These are phyloP conservation scores for Ptilorrhoa leucosticta DNA, from an alignment of 2,113 vertebrate genomes.

Conservation along the genomic window DNA sequence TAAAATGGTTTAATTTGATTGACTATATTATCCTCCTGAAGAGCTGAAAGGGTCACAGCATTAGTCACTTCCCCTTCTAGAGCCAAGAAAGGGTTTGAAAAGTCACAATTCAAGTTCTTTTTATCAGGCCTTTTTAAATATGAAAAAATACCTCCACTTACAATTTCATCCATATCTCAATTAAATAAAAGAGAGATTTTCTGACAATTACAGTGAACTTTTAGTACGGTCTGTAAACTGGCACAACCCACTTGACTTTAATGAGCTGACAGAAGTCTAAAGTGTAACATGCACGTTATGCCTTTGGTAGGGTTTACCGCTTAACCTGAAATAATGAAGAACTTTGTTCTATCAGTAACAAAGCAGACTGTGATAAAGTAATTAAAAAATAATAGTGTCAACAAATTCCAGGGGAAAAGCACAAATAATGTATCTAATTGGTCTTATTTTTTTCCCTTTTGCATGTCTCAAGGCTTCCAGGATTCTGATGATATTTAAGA, in stretches of 20 bases:
- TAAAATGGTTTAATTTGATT: neutral
- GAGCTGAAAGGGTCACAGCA: neutral
- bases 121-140: neutral
- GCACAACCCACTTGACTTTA: neutral
- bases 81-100: neutral
- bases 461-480: neutral
- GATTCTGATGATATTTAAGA: neutral
- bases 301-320: neutral
- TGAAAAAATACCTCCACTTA: neutral
- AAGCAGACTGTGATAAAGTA: neutral
- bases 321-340: neutral
- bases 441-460: neutral
- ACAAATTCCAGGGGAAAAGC: neutral
- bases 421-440: neutral
- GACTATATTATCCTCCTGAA: neutral
- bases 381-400: neutral
- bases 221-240: neutral
- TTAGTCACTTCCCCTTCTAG: neutral
- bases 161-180: neutral
- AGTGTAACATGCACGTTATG: neutral
- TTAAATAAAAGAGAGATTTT: neutral
- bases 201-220: neutral
- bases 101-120: neutral
- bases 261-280: neutral
- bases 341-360: neutral